Evolutionary conservation across 2,113 vertebrate genomes (phyloP).

Genomic region (Microtus richardsoni): DNA sequence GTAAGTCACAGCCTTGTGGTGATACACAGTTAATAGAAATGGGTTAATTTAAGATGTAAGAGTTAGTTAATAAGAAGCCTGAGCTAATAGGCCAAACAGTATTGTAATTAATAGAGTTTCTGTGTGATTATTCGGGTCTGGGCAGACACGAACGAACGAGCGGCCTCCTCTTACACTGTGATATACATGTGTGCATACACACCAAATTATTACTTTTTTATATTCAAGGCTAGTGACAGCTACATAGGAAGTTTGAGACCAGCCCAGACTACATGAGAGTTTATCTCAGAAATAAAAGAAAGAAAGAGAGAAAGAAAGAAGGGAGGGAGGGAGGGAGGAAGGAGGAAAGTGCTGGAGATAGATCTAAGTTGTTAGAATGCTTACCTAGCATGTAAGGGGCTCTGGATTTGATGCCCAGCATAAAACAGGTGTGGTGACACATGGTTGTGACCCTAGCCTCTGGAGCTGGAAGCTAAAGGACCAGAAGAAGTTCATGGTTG

Average conservation of each 20-base stretch:
- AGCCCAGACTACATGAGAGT: not conserved
- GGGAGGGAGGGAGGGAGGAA: not conserved
- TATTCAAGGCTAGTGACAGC: too few species aligned
- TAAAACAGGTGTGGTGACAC: not conserved
- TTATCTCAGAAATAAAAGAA: too few species aligned
- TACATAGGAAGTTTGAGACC: not conserved
- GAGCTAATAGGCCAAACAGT: too few species aligned
- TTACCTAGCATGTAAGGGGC: not conserved
- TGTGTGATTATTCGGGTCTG: too few species aligned
- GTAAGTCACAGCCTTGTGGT: too few species aligned
- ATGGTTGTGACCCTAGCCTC: not conserved
- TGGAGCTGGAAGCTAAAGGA: too few species aligned
- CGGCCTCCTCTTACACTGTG: not conserved
- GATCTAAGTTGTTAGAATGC: not conserved
- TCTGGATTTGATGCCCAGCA: not conserved
- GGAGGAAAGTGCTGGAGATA: not conserved
- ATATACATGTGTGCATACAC: too few species aligned
- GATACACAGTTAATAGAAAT: too few species aligned
- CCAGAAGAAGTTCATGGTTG: not conserved
- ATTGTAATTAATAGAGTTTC: too few species aligned
- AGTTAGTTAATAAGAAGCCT: too few species aligned
- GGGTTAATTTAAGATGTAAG: too few species aligned
- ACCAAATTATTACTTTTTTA: not conserved
- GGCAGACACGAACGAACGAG: too few species aligned
- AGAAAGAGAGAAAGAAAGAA: not conserved